Base-by-base conservation (phyloP, 1,140 invertebrate species). In the Apis laboriosa region DNA sequence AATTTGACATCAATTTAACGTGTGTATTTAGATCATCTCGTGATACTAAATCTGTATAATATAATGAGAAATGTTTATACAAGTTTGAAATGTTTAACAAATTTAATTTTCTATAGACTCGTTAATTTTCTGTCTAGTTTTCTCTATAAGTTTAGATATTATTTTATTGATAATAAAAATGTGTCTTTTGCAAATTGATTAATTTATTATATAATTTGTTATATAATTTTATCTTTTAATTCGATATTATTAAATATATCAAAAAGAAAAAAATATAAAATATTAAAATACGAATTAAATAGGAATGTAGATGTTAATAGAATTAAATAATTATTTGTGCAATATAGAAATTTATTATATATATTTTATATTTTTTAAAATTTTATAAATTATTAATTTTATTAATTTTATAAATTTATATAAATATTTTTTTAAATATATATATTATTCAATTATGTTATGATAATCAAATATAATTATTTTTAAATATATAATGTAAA, bases 61-160 rank as follows among this genome's bases (percentile, higher is more conserved):
- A 51, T 15, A 28, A 24, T 1, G 9, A 49, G 15, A 63, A 80
- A 24, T 43, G 19, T 60, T 73, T 15, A 17, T 49, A 55, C 28
- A 64, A 28, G 55, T n/a, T n/a, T n/a, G n/a, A n/a, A n/a, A n/a
- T 13, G 68, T 72, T 72, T 80, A 71, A 80, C 60, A 12, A 72
- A 13, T n/a, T 19, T 72, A 79, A 28, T 55, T 80, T 55, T 12
- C 58, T 34, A 61, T 72, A 63, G 34, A 51, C 67, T 64, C 43
- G 34, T 34, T 34, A 34, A 2, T 34, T 34, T 34, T 34, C 34
- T 34, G 3, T 3, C 34, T 34, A 34, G 2, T 43, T 43, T 43
- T 43, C 5, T 43, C 7, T 43, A 28, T 43, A 53, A 53, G 58
- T 56, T 68, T 72, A 24, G 58, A 58, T 28, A 63, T 53, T 34